These are phyloP conservation scores for Furcula furcula DNA, from an alignment of 2,888 invertebrate genomes.

Conservation along the genomic window DNA sequence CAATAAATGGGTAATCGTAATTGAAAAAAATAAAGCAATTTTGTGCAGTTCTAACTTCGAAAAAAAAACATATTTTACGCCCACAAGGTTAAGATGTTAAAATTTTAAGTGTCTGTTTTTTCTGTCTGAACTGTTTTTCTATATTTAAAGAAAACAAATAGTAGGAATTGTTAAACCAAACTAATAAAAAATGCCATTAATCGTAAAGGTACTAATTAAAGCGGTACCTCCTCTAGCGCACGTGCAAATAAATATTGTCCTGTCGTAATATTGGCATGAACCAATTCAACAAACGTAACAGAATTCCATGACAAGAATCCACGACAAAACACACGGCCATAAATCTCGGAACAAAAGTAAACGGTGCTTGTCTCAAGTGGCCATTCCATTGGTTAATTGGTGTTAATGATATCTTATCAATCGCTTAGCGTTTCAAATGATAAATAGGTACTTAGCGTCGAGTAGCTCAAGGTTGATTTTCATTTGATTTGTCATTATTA, in stretches of 20 bases:
- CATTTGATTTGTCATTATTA: background rate
- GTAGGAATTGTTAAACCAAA: no score
- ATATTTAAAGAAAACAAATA: no score
- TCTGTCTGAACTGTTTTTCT: no score
- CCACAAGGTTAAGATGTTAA: no score
- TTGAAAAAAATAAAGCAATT: no score
- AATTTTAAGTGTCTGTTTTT: no score
- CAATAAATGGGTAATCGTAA: no score
- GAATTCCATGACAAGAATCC: background rate
- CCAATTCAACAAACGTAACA: background rate
- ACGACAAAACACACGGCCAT: conserved; percentile 16
- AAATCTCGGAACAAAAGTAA: conserved; percentile 15
- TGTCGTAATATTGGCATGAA: background rate
- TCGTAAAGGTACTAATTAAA: no score
- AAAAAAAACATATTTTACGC: no score
- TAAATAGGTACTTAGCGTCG: conserved; percentile 6
- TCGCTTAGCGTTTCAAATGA: conserved; percentile 10
- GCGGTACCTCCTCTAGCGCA: no score
- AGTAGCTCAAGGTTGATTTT: background rate
- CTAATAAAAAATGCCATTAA: no score
- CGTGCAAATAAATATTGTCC: background rate
- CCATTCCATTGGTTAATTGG: conserved; percentile 25
- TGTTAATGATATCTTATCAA: conserved; percentile 27
- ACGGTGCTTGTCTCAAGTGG: conserved; percentile 16
- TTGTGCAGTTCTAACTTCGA: no score